Evolutionary conservation across 2,888 invertebrate genomes (phyloP).

Genomic region (Polia nebulosa): DNA sequence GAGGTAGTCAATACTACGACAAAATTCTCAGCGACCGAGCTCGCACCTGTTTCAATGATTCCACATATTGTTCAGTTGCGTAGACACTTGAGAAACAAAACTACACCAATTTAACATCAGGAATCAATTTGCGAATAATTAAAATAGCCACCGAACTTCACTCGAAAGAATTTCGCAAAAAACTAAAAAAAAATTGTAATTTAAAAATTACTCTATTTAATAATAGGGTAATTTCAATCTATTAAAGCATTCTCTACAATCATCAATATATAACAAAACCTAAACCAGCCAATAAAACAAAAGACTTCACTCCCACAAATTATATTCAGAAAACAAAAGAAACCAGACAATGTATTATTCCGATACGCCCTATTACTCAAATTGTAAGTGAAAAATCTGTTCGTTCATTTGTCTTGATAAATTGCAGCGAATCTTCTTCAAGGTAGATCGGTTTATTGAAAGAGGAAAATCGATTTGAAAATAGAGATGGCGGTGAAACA

Average conservation of each 20-base stretch:
- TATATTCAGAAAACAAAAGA: conserved; percentile 42
- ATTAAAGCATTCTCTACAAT: neutral
- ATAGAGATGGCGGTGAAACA: conserved; percentile 28
- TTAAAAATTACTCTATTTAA: no score
- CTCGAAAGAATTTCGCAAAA: no score
- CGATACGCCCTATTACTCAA: conserved; percentile 40
- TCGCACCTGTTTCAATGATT: no score
- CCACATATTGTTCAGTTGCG: no score
- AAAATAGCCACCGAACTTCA: no score
- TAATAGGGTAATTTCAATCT: no score
- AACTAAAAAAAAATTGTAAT: no score
- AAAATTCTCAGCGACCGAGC: no score
- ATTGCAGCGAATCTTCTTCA: conserved; percentile 65
- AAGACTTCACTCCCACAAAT: conserved; percentile 16
- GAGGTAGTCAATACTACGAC: no score
- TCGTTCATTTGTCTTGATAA: conserved; percentile 72
- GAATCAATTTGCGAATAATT: no score
- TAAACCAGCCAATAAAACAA: conserved; percentile 29
- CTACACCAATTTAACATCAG: no score
- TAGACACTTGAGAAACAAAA: no score
- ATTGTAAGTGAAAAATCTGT: conserved; percentile 63
- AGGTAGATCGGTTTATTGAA: conserved; percentile 33
- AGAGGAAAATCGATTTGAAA: conserved; percentile 27
- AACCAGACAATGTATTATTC: conserved; percentile 46
- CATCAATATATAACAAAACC: conserved; percentile 4